Base-by-base conservation (phyloP, 2,888 invertebrate genomes). In the Aporophyla nigra region DNA sequence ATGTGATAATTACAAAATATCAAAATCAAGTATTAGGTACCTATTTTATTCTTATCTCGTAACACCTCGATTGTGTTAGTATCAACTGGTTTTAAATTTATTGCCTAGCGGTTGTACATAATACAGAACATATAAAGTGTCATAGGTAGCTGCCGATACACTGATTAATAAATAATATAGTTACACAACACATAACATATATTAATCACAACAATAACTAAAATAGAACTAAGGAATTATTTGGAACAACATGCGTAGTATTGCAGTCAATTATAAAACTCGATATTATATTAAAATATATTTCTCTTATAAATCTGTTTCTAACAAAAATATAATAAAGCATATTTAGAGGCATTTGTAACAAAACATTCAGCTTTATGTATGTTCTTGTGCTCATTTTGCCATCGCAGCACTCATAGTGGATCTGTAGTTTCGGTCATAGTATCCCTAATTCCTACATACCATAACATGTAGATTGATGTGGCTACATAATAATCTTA, bases 101-200 rank as follows among this genome's bases (percentile, higher is more conserved):
- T 72, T 74, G 33, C 63, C 69, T 68, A 72, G n/a, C 51, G 56
- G 59, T 82, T 69, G 46, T 61, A 75, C 14, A 75, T 71, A 54
- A 73, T 58, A 75, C 67, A 74, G 71, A 73, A 82, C 72, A 56
- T 66, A 66, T 58, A 58, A 72, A 56, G 71, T 83, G 67, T 79
- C 74, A 83, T 80, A 80, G 53, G 51, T 69, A 87, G 86, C 87
- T 87, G 87, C 87, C 87, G 53, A 77, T 78, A 54, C 49, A 78
- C 53, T 70, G 67, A 71, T 71, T 76, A 78, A 82, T 86, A 87
- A 87, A 82, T 82, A 74, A 82, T 77, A 84, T 68, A 72, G 65
- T 69, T 68, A 81, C 63, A 76, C 61, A 85, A 80, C 76, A 75
- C 74, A 78, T 83, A 80, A 82, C 84, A 86, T 84, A 78, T 85